Base-by-base conservation (phyloP, 2,797 vertebrate genomes). In the Psittacula echo region DNA sequence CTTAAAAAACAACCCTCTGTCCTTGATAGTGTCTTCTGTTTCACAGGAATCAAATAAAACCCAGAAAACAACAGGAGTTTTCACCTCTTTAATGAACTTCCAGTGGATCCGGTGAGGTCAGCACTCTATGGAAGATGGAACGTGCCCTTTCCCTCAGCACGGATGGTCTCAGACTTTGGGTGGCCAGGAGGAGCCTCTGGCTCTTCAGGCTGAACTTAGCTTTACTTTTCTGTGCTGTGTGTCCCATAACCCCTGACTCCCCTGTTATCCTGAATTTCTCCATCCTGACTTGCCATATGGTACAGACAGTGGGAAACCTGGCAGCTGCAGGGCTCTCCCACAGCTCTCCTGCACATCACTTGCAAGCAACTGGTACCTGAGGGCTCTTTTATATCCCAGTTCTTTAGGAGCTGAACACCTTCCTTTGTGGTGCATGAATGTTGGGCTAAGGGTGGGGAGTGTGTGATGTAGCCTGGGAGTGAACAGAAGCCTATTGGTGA, bases 21-120 rank as follows among this genome's bases (percentile, higher is more conserved):
- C 86, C n/a, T 76, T 26, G 19, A 71, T 67, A 32, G 70, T 41
- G 79, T 80, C 89, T 95, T 91, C 94, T 89, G 42, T 87, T 95
- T 95, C 91, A 93, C 34, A 50, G 50, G 53, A 78, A 91, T 81
- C 41, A 74, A 87, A 53, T 27, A 26, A 72, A 73, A 81, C 32
- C 50, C n/a, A 58, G 60, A 67, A 65, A 88, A 68, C 71, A 64
- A 82, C 84, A 44, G 82, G 89, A 77, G 47, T 86, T 95, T 91
- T 89, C 82, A 81, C 65, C 79, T 93, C 73, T 37, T 47, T 87
- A 75, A 87, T 86, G 91, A 94, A 75, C 30, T 88, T 83, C 3
- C 5, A 29, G 79, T 37, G 50, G 30, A 27, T 51, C n/a, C 68
- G 82, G 39, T 0, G 1, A 86, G 65, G 54, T 68, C 54, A 53